Percentiles rank a stretch among this genome's conserved stretches.
phyloP scores from a whole-genome alignment of 2,888 invertebrate species.

The Deilephila elpenor region DNA sequence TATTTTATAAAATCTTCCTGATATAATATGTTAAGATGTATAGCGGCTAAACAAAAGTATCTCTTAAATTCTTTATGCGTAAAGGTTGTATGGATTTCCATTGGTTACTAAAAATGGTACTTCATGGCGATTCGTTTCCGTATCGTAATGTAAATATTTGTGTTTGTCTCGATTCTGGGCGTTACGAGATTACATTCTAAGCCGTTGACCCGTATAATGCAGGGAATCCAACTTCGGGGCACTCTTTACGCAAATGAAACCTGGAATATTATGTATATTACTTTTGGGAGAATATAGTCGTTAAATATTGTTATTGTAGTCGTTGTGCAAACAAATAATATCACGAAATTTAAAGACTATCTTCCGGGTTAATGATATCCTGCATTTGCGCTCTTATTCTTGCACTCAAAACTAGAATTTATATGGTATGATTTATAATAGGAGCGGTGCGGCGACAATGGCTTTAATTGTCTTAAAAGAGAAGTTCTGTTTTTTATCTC shows the following conservation, averaged over 20 bases:
- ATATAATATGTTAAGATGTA: no score
- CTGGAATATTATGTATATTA: background rate
- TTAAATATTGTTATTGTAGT: background rate
- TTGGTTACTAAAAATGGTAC: background rate
- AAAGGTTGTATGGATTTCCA: slow-evolving; percentile 4
- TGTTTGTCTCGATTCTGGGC: background rate
- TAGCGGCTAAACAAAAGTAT: background rate
- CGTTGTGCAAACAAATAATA: background rate
- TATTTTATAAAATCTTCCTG: no score
- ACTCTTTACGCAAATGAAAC: background rate
- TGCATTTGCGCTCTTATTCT: slow-evolving; percentile 5
- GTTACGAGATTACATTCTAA: background rate
- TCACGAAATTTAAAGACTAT: background rate
- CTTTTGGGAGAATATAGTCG: background rate
- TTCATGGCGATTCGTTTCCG: slow-evolving; percentile 3
- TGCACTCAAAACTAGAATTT: slow-evolving; percentile 13
- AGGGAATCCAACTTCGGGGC: background rate
- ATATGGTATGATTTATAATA: slow-evolving; percentile 6
- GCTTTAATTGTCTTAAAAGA: slow-evolving; percentile 18
- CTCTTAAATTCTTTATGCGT: background rate
- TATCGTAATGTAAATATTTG: slow-evolving; percentile 3
- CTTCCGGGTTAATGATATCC: background rate
- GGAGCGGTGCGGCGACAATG: slow-evolving; percentile 2
- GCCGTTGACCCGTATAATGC: background rate
- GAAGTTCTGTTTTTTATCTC: background rate